phyloP scores from a whole-genome alignment of 2,113 vertebrate species.

The Hassar affinis region DNA sequence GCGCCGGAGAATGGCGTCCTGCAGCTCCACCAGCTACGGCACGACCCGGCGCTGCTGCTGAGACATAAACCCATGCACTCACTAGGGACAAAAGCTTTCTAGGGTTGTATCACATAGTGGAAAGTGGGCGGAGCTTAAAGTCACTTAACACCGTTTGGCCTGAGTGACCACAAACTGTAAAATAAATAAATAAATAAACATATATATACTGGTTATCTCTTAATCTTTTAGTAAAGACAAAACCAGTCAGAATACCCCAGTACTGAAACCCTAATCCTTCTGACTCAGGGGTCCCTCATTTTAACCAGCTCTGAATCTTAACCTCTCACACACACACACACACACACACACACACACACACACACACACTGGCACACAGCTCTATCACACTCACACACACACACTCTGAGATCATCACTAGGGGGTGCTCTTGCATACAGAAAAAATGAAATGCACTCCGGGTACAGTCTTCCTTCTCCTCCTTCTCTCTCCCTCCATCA shows the following conservation, averaged over 20 bases:
- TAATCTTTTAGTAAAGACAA: too few relatives aligned
- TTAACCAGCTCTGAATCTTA: neutral
- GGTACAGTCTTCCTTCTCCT: too few relatives aligned
- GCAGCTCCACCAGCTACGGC: neutral
- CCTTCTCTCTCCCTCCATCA: neutral
- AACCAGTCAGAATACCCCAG: too few relatives aligned
- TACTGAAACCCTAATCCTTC: neutral
- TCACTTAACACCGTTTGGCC: neutral
- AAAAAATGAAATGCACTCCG: neutral
- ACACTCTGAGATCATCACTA: constrained; percentile 17
- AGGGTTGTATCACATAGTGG: neutral
- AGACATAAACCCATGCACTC: neutral
- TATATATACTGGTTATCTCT: too few relatives aligned
- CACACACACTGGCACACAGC: neutral
- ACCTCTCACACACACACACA: neutral
- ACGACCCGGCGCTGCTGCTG: neutral
- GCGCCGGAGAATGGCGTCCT: neutral
- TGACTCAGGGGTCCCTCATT: neutral
- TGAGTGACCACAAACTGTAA: neutral
- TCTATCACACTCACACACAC: neutral
- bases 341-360: neutral
- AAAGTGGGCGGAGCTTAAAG: neutral
- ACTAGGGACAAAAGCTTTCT: neutral
- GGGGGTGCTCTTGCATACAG: constrained; percentile 34
- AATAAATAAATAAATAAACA: neutral